phyloP scores from a whole-genome alignment of 2,113 vertebrate species.

The Proteles cristata region DNA sequence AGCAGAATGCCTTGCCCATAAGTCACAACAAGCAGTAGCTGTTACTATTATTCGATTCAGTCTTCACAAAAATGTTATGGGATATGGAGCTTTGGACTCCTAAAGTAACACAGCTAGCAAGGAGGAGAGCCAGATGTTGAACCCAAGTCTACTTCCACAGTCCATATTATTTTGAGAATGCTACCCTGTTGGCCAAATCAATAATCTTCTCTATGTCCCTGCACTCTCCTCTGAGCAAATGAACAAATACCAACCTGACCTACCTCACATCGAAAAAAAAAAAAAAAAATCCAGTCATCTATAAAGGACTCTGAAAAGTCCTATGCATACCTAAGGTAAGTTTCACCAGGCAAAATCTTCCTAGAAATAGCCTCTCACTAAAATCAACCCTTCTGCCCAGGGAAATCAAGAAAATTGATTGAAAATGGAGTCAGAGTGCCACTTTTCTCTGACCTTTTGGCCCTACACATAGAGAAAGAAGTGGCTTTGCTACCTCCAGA shows the following conservation, averaged over 20 bases:
- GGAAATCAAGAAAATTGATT: neutral
- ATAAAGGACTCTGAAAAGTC: neutral
- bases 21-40: neutral
- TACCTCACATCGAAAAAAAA: neutral
- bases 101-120: neutral
- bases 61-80: neutral
- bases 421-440: neutral
- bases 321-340: neutral
- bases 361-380: slow-evolving; percentile 7
- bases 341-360: neutral
- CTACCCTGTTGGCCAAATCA: neutral
- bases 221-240: neutral
- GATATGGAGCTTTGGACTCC: neutral
- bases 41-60: neutral
- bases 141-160: neutral
- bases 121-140: neutral
- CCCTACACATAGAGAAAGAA: neutral
- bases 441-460: slow-evolving; percentile 17
- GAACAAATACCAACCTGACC: neutral
- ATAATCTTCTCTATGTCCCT: neutral
- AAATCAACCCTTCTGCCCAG: neutral
- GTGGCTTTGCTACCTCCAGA: neutral
- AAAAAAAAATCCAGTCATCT: neutral
- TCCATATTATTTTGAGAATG: slow-evolving; percentile 7
- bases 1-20: neutral